phyloP scores from a whole-genome alignment of 2,797 vertebrate species.

The Petrocephalus sullivani region DNA sequence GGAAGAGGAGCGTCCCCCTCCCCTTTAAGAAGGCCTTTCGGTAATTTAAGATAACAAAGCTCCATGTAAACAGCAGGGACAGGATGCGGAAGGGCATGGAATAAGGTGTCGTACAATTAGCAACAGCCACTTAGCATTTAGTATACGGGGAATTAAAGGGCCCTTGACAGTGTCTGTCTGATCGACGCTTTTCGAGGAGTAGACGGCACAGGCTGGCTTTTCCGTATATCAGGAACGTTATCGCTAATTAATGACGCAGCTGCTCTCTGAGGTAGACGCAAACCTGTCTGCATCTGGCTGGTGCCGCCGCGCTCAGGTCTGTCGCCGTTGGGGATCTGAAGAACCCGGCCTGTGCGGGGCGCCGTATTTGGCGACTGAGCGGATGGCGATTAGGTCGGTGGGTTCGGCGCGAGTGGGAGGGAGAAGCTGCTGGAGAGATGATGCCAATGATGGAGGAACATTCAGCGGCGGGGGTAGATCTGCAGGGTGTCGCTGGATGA shows the following conservation, averaged over 20 bases:
- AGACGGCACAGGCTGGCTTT: not conserved
- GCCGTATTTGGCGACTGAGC: not conserved
- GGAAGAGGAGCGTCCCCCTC: too few species aligned
- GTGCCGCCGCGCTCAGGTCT: not conserved
- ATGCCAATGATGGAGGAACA: not conserved
- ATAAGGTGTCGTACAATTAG: not conserved
- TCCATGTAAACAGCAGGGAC: not conserved
- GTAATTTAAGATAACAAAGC: not conserved
- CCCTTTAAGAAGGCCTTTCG: not conserved
- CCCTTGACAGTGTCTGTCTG: not conserved
- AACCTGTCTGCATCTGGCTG: not conserved
- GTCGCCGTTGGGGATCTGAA: not conserved
- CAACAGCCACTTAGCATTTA: not conserved
- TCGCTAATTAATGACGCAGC: not conserved
- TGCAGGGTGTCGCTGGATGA: not conserved
- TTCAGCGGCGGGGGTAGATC: not conserved
- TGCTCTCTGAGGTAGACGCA: not conserved
- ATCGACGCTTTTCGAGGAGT: not conserved
- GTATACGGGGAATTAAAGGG: not conserved
- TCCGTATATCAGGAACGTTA: not conserved
- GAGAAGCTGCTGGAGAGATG: not conserved
- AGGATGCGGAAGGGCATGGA: not conserved
- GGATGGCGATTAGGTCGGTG: not conserved
- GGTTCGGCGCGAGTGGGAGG: not conserved
- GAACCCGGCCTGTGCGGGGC: not conserved